Evolutionary conservation across 2,888 invertebrate genomes (phyloP).

Genomic region (Drosophila diplacantha): DNA sequence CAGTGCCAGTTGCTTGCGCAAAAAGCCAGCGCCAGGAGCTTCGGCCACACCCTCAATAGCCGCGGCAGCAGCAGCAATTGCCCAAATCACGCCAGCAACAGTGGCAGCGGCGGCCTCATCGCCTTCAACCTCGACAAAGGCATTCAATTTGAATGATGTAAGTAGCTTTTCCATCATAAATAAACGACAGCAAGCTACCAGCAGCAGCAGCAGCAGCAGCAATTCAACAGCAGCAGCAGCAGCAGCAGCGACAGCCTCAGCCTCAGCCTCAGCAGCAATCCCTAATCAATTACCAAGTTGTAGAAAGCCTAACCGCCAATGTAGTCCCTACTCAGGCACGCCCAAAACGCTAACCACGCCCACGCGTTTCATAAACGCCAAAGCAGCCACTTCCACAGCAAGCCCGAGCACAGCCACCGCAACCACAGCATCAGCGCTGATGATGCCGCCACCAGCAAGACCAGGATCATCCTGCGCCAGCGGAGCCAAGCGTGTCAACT

Average conservation of each 20-base stretch:
- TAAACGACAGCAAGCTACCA: slow-evolving; percentile 59
- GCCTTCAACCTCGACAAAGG: slow-evolving; percentile 39
- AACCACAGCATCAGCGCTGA: background rate
- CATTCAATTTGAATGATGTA: slow-evolving; percentile 69
- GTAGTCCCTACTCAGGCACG: slow-evolving; percentile 26
- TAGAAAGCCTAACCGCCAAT: slow-evolving; percentile 35
- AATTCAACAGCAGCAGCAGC: slow-evolving; percentile 17
- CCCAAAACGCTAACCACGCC: slow-evolving; percentile 65
- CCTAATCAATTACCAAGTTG: slow-evolving; percentile 46
- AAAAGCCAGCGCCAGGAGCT: slow-evolving; percentile 11
- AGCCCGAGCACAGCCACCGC: background rate
- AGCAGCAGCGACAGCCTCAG: slow-evolving; percentile 28
- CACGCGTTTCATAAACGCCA: slow-evolving; percentile 63
- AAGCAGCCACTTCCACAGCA: slow-evolving; percentile 41
- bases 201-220: slow-evolving; percentile 44
- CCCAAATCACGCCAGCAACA: slow-evolving; percentile 21
- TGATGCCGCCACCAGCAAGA: background rate
- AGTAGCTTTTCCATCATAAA: slow-evolving; percentile 60
- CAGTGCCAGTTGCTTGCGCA: background rate
- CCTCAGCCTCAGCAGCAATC: slow-evolving; percentile 34
- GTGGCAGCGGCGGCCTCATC: slow-evolving; percentile 26
- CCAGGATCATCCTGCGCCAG: background rate
- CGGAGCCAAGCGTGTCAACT: slow-evolving; percentile 63
- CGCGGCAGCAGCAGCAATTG: slow-evolving; percentile 35
- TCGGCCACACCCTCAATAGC: slow-evolving; percentile 1